Conservation (phyloP, 2,113 vertebrate genomes). For the Aleadryas rufinucha region DNA sequence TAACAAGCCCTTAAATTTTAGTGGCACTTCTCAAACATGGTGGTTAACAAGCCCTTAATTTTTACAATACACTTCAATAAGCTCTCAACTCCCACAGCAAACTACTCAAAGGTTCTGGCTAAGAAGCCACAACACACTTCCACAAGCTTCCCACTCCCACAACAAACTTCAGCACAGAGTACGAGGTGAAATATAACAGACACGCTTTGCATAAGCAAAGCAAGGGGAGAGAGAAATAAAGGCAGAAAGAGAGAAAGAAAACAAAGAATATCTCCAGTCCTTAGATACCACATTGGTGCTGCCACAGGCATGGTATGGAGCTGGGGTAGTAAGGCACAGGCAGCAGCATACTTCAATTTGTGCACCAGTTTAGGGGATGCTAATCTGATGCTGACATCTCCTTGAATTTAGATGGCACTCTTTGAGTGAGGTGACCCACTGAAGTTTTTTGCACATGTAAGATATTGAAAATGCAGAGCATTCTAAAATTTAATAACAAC, state of each 20-base stretch:
- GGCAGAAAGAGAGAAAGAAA: neutral
- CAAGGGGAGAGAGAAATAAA: neutral
- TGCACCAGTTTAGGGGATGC: neutral
- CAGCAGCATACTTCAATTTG: neutral
- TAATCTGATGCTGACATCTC: neutral
- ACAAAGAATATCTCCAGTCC: neutral
- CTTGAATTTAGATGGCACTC: neutral
- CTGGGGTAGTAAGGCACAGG: too few species aligned
- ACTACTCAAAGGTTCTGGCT: neutral
- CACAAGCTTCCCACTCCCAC: neutral
- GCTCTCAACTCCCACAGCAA: neutral
- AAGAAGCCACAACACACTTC: neutral
- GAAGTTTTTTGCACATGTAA: neutral
- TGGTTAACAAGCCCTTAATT: neutral
- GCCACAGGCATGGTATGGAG: neutral
- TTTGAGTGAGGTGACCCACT: neutral
- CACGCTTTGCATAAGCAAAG: neutral
- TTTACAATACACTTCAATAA: neutral
- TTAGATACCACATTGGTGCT: neutral
- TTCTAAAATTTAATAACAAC: neutral
- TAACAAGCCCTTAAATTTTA: neutral
- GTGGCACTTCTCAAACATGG: neutral
- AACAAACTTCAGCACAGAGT: neutral
- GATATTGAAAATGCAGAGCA: neutral
- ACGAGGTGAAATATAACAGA: neutral